Percentiles rank a stretch among this genome's conserved stretches.
Evolutionary conservation across 92 coral and sea anemone species (phyloP).

Genomic region (Palythoa heliodiscus): DNA sequence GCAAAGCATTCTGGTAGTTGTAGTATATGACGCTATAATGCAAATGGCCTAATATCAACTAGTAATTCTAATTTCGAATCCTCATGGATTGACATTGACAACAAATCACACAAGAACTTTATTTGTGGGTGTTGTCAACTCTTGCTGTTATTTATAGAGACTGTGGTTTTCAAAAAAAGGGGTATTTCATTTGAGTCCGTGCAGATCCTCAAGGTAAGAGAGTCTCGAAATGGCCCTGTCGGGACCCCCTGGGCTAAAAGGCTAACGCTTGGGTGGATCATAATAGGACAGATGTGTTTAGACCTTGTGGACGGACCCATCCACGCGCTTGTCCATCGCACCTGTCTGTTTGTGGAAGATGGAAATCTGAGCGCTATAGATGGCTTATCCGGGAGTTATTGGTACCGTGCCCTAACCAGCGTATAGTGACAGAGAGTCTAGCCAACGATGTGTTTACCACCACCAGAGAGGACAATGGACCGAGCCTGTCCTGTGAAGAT

Average conservation of each 20-base stretch:
- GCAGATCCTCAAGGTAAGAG: too few relatives aligned
- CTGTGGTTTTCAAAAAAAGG: too few relatives aligned
- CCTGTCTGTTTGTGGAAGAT: not conserved
- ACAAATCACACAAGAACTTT: not conserved
- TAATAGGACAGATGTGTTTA: not conserved
- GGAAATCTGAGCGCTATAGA: not conserved
- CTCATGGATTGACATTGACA: not conserved
- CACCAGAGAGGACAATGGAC: too few relatives aligned
- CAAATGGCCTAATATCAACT: too few relatives aligned
- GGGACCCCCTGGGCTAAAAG: conserved; percentile 30
- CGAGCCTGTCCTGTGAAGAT: too few relatives aligned
- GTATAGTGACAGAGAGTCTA: not conserved
- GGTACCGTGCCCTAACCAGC: conserved; percentile 8
- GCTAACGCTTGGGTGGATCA: not conserved
- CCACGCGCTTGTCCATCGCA: not conserved
- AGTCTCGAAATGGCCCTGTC: conserved; percentile 6
- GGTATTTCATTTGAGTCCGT: too few relatives aligned
- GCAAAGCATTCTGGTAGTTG: too few relatives aligned
- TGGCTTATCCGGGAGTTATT: not conserved
- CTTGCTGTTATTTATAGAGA: too few relatives aligned
- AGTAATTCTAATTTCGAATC: conserved; percentile 5
- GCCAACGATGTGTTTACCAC: not conserved
- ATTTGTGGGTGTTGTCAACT: too few relatives aligned
- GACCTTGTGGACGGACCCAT: not conserved
- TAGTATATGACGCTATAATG: too few relatives aligned